phyloP scores from a whole-genome alignment of 2,888 invertebrate genomes.

The Drosophila cognata region DNA sequence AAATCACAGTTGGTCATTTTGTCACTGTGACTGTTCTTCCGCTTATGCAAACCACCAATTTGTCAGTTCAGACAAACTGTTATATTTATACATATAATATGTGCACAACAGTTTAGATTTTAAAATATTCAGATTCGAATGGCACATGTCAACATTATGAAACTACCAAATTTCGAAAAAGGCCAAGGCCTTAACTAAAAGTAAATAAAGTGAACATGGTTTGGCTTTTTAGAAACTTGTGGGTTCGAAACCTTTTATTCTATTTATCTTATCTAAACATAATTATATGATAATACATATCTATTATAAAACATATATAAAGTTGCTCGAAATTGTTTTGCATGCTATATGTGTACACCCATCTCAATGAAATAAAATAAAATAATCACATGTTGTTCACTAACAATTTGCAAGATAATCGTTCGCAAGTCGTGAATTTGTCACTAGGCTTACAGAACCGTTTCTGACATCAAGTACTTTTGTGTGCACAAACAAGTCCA shows the following conservation, averaged over 20 bases:
- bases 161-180: neutral
- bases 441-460: constrained; percentile 5
- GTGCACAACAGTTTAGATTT: neutral
- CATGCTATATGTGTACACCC: neutral
- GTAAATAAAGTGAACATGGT: neutral
- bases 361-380: neutral
- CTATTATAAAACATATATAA: neutral
- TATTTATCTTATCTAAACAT: neutral
- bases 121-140: neutral
- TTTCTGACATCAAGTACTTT: constrained; percentile 33
- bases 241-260: neutral
- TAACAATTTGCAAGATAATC: neutral
- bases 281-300: neutral
- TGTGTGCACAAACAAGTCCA: constrained; percentile 35
- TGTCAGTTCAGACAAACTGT: neutral
- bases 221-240: neutral
- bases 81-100: neutral
- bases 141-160: neutral
- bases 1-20: constrained; percentile 2
- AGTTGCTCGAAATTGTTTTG: neutral
- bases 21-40: constrained; percentile 1
- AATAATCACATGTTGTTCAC: neutral
- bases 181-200: neutral
- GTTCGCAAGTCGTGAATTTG: constrained; percentile 12
- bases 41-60: neutral